Evolutionary conservation across 2,888 invertebrate species (phyloP).

Genomic region (Papilio protenor): DNA sequence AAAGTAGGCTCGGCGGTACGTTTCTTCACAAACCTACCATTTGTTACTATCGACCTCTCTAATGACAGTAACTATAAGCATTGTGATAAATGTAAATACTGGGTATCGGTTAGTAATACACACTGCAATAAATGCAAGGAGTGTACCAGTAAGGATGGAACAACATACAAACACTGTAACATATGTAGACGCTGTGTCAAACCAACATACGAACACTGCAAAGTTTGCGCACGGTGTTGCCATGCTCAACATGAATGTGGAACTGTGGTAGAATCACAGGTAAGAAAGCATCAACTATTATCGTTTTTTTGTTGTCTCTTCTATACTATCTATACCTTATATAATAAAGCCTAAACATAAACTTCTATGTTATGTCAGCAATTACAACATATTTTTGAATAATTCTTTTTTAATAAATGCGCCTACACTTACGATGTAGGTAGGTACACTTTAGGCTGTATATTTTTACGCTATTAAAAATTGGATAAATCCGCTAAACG

Average conservation of each 20-base stretch:
- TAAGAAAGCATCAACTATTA: slow-evolving; percentile 47
- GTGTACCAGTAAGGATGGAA: slow-evolving; percentile 83
- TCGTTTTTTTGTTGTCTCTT: background rate
- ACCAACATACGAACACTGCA: slow-evolving; percentile 92
- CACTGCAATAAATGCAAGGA: slow-evolving; percentile 74
- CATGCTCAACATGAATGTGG: slow-evolving; percentile 73
- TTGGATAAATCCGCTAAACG: no score
- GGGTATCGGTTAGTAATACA: slow-evolving; percentile 78
- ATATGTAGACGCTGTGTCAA: slow-evolving; percentile 93
- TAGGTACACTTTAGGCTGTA: no score
- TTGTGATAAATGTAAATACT: slow-evolving; percentile 89
- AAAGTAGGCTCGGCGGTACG: slow-evolving; percentile 93
- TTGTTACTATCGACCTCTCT: slow-evolving; percentile 75
- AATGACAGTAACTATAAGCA: slow-evolving; percentile 88
- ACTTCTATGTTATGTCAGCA: no score
- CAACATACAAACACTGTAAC: slow-evolving; percentile 91
- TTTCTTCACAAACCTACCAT: slow-evolving; percentile 92
- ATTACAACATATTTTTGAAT: no score
- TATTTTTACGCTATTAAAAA: no score
- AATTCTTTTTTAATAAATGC: no score
- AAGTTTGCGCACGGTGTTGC: slow-evolving; percentile 87
- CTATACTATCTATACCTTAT: background rate
- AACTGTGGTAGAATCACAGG: slow-evolving; percentile 71
- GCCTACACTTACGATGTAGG: no score
- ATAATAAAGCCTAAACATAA: no score